These are phyloP conservation scores for Rhinogobio ventralis DNA, from an alignment of 2,797 vertebrate genomes.

Conservation along the genomic window DNA sequence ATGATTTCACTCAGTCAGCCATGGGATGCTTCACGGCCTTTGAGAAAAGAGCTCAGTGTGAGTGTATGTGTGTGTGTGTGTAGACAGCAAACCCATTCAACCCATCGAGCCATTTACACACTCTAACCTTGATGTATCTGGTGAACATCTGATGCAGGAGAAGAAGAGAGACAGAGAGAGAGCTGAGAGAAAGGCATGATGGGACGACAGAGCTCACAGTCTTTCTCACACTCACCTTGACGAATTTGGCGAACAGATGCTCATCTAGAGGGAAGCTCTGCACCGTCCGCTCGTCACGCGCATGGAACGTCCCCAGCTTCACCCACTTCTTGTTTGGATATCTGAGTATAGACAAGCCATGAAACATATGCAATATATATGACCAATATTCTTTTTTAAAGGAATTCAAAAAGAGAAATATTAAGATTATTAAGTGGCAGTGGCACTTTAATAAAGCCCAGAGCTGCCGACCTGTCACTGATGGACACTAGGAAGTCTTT, in stretches of 20 bases:
- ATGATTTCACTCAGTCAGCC: background rate
- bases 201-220: constrained; percentile 17
- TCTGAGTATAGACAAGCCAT: constrained; percentile 70
- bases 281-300: constrained; percentile 92
- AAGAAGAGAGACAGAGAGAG: constrained; percentile 54
- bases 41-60: background rate
- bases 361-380: too few relatives aligned
- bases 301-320: constrained; percentile 96
- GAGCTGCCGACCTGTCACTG: constrained; percentile 88
- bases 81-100: background rate
- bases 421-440: background rate
- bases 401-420: background rate
- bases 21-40: background rate
- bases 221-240: constrained; percentile 84
- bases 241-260: constrained; percentile 97
- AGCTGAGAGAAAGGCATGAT: constrained; percentile 44
- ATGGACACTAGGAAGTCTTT: constrained; percentile 97
- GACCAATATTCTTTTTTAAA: too few relatives aligned
- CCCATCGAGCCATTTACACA: constrained; percentile 59
- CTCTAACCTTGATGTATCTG: constrained; percentile 99
- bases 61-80: background rate
- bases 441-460: background rate
- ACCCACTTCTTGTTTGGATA: constrained; percentile 98
- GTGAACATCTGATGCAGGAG: constrained; percentile 97
- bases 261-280: constrained; percentile 98